These are phyloP conservation scores for Eclectus roratus DNA, from an alignment of 2,113 vertebrate species.

Conservation along the genomic window DNA sequence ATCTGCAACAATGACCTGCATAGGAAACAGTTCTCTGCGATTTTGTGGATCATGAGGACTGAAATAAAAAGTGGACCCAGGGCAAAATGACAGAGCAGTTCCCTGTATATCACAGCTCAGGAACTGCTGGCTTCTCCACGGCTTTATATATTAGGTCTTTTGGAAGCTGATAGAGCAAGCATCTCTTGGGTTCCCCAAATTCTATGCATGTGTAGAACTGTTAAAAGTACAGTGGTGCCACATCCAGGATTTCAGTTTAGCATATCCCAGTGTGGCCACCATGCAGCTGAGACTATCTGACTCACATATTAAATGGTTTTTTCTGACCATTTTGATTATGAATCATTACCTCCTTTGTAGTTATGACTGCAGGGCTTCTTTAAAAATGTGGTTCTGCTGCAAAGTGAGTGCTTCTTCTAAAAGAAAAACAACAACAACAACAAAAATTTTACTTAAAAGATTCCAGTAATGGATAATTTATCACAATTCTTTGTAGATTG, in stretches of 20 bases:
- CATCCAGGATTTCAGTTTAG: rapidly evolving
- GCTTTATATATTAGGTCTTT: rapidly evolving
- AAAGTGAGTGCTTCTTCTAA: background rate
- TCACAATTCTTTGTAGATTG: background rate
- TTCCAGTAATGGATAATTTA: background rate
- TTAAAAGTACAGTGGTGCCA: rapidly evolving
- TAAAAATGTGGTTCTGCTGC: background rate
- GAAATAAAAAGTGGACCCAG: rapidly evolving
- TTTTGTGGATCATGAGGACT: rapidly evolving
- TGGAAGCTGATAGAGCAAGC: background rate
- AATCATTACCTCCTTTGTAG: rapidly evolving
- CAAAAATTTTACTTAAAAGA: background rate
- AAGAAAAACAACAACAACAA: background rate
- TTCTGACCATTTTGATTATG: background rate
- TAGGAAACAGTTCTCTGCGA: rapidly evolving
- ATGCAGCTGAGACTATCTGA: background rate
- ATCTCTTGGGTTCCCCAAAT: rapidly evolving
- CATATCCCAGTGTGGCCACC: background rate
- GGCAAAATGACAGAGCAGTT: rapidly evolving
- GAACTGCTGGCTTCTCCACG: background rate
- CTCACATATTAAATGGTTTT: rapidly evolving
- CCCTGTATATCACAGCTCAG: background rate
- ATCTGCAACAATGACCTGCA: background rate
- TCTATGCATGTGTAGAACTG: rapidly evolving
- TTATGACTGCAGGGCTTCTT: background rate